These are phyloP conservation scores for Macroglossus sobrinus DNA, from an alignment of 2,113 vertebrate genomes.

Conservation along the genomic window DNA sequence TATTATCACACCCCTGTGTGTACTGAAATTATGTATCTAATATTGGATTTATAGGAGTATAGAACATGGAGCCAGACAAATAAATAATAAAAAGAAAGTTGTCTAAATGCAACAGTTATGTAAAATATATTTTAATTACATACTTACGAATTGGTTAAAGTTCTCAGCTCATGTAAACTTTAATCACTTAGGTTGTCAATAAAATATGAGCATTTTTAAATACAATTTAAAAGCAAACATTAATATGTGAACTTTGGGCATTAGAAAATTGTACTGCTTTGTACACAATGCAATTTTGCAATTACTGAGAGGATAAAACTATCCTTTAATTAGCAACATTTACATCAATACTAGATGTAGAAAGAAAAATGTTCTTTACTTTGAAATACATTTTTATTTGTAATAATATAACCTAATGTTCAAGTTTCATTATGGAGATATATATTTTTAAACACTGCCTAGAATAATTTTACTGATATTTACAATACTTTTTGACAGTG, in stretches of 20 bases:
- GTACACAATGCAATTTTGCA: neutral
- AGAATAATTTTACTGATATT: neutral
- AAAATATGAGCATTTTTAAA: neutral
- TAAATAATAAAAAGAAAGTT: neutral
- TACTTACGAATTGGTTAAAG: neutral
- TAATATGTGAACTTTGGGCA: neutral
- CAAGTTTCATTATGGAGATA: neutral
- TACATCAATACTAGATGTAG: neutral
- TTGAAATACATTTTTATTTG: conserved; percentile 1
- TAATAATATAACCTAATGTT: neutral
- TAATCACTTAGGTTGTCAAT: neutral
- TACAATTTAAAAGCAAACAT: neutral
- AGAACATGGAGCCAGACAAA: neutral
- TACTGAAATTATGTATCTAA: neutral
- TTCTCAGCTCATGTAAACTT: neutral
- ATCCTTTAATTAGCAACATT: neutral
- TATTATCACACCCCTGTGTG: neutral
- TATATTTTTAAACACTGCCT: neutral
- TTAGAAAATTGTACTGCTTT: neutral
- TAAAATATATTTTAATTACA: neutral
- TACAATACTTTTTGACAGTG: neutral
- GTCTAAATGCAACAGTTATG: neutral
- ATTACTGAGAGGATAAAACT: neutral
- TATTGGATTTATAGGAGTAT: neutral
- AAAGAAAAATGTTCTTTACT: neutral